Conservation (phyloP, 2,888 invertebrate genomes). For the Phragmatobia fuliginosa region DNA sequence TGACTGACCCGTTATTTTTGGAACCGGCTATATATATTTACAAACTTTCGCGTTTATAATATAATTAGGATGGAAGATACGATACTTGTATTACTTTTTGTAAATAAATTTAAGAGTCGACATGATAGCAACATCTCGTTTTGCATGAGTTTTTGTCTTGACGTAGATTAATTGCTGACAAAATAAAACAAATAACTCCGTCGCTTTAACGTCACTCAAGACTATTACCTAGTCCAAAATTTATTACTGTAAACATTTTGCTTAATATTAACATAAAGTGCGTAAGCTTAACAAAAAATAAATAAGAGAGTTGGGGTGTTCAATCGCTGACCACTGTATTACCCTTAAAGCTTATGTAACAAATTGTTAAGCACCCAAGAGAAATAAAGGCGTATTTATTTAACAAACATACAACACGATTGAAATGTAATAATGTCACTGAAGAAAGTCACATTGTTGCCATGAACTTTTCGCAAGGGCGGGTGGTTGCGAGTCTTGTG, state of each 20-base stretch:
- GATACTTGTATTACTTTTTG: not conserved
- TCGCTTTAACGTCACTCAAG: slow-evolving; percentile 1
- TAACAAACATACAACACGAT: slow-evolving; percentile 62
- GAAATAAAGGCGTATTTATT: slow-evolving; percentile 64
- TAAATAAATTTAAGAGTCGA: not conserved
- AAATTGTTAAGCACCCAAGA: slow-evolving; percentile 52
- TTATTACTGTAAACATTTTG: too few species aligned
- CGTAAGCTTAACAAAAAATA: not conserved
- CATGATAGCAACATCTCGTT: too few species aligned
- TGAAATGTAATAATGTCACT: slow-evolving; percentile 72
- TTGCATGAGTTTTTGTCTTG: not conserved
- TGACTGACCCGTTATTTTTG: too few species aligned
- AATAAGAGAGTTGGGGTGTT: not conserved
- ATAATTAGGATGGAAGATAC: too few species aligned
- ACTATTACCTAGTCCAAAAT: slow-evolving; percentile 3
- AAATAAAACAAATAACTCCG: slow-evolving; percentile 2
- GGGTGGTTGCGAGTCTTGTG: slow-evolving; percentile 54
- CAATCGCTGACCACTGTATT: slow-evolving; percentile 13
- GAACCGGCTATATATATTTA: too few species aligned
- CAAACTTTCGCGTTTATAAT: too few species aligned
- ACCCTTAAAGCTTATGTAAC: slow-evolving; percentile 22
- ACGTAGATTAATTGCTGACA: slow-evolving; percentile 7
- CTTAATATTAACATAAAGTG: not conserved
- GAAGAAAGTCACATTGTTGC: slow-evolving; percentile 72
- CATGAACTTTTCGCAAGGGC: slow-evolving; percentile 82